These are phyloP conservation scores for Tetranychus truncatus DNA, from an alignment of 2,888 invertebrate genomes.

Conservation along the genomic window DNA sequence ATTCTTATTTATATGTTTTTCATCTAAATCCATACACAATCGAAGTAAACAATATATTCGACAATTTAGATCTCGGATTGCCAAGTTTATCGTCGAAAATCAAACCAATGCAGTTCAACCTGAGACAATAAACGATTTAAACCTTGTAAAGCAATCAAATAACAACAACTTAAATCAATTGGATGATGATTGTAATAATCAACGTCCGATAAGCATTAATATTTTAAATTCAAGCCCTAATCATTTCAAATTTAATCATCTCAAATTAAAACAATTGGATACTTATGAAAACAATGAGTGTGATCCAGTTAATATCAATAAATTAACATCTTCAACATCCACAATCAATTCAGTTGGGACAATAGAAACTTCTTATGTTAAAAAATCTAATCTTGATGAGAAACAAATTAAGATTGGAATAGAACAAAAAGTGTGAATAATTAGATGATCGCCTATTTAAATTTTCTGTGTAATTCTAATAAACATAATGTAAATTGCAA, in stretches of 20 bases:
- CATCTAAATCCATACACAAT: not conserved
- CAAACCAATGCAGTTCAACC: too few relatives aligned
- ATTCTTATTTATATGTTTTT: not conserved
- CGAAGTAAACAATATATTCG: not conserved
- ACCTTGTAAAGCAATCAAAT: not conserved
- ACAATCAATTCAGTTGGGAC: not conserved
- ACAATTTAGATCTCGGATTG: too few relatives aligned
- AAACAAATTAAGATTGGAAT: constrained; percentile 1
- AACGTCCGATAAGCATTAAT: not conserved
- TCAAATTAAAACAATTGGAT: not conserved
- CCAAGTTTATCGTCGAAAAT: too few relatives aligned
- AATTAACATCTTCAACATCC: not conserved
- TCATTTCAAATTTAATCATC: not conserved
- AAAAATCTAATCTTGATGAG: not conserved
- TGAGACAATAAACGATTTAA: too few relatives aligned
- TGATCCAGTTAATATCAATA: not conserved
- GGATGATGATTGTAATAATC: not conserved
- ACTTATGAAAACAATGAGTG: not conserved
- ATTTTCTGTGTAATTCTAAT: not conserved
- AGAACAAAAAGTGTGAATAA: constrained; percentile 5
- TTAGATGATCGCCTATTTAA: not conserved
- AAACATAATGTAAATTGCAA: too few relatives aligned
- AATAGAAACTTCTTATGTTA: not conserved
- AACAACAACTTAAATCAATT: not conserved
- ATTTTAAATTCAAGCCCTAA: not conserved